phyloP scores from a whole-genome alignment of 2,888 invertebrate species.

The Apantesis nais region DNA sequence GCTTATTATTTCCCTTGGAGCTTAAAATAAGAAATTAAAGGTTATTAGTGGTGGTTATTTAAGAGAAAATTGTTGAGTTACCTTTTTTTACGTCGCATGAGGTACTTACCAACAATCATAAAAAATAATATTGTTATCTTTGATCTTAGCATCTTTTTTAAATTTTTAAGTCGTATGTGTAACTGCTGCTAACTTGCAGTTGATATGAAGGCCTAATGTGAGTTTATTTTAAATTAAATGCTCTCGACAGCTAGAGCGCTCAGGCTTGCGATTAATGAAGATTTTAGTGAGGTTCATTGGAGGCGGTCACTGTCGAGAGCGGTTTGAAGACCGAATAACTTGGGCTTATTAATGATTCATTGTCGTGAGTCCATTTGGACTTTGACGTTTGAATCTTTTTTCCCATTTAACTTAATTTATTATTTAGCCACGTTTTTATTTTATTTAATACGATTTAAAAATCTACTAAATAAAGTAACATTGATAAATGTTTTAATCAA shows the following conservation, averaged over 20 bases:
- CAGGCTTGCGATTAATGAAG: too few species aligned
- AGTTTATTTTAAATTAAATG: too few species aligned
- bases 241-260: too few species aligned
- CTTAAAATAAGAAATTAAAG: neutral
- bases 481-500: neutral
- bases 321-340: too few species aligned
- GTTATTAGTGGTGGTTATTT: neutral
- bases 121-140: too few species aligned
- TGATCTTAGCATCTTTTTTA: too few species aligned
- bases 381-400: neutral
- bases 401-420: neutral
- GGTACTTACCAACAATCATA: too few species aligned
- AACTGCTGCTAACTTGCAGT: too few species aligned
- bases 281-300: too few species aligned
- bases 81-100: neutral
- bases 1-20: neutral
- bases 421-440: neutral
- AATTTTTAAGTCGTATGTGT: too few species aligned
- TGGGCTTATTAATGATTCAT: neutral
- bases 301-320: too few species aligned
- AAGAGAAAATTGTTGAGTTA: neutral
- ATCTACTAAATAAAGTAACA: neutral
- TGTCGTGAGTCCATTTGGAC: neutral
- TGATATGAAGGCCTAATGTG: too few species aligned
- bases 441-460: neutral